Conservation (phyloP, 1,140 invertebrate genomes). For the Eciton burchellii region DNA sequence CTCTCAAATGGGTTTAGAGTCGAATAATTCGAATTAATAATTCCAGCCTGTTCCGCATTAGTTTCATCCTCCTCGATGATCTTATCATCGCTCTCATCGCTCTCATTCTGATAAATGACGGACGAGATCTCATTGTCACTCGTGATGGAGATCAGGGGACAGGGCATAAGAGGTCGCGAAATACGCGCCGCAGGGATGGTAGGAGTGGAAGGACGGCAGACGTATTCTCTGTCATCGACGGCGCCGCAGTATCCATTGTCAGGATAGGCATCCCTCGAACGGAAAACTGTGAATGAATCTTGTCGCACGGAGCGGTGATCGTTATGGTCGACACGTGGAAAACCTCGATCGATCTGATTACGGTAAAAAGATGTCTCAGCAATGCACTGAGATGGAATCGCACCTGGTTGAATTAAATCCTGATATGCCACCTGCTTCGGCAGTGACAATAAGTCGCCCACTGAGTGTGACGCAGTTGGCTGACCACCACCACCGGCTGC, state of each 20-base stretch:
- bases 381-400: conserved; percentile 74
- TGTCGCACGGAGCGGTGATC: conserved; percentile 12
- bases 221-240: conserved; percentile 7
- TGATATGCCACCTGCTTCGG: conserved; percentile 76
- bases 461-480: conserved; percentile 82
- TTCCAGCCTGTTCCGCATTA: neutral
- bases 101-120: conserved; percentile 42
- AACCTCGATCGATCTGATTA: conserved; percentile 39
- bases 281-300: neutral
- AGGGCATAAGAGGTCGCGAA: conserved; percentile 8
- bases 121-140: conserved; percentile 39
- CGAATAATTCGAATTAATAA: neutral
- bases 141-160: conserved; percentile 44
- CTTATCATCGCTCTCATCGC: conserved; percentile 32
- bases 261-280: conserved; percentile 18
- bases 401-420: conserved; percentile 77
- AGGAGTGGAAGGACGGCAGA: conserved; percentile 40
- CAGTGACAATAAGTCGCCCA: conserved; percentile 83
- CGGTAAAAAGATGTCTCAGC: conserved; percentile 7
- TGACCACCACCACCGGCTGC: conserved; percentile 53
- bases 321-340: conserved; percentile 11
- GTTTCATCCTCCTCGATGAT: conserved; percentile 25
- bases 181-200: conserved; percentile 21
- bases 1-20: conserved; percentile 20
- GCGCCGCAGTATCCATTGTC: neutral